Conservation (phyloP, 2,113 vertebrate species). For the Rhombomys opimus region DNA sequence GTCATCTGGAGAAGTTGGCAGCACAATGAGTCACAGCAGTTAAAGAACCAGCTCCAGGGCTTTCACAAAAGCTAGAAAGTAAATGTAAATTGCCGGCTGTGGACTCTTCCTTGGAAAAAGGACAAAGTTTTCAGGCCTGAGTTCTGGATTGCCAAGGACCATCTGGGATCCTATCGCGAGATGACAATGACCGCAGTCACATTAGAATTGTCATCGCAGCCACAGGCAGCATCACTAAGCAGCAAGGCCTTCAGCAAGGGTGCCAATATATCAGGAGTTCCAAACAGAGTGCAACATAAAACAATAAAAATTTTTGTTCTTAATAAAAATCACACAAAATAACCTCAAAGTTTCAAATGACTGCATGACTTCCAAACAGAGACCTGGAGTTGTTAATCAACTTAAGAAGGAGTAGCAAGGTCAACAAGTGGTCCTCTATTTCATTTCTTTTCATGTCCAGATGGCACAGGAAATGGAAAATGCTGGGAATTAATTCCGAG, state of each 20-base stretch:
- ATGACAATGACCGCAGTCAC: background rate
- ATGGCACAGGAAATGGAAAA: background rate
- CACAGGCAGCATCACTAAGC: conserved; percentile 62
- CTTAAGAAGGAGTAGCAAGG: background rate
- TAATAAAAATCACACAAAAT: conserved; percentile 58
- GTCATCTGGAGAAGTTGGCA: background rate
- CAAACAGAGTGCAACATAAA: conserved; percentile 29
- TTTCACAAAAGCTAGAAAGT: background rate
- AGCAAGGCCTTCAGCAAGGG: conserved; percentile 54
- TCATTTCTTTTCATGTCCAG: background rate
- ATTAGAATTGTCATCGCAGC: conserved; percentile 56
- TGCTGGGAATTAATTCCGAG: background rate
- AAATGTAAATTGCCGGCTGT: background rate
- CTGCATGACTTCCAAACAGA: conserved; percentile 15
- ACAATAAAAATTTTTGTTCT: conserved; percentile 54
- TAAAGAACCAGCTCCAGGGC: background rate
- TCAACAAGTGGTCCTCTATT: no score
- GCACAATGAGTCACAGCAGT: background rate
- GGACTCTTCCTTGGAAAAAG: conserved; percentile 13
- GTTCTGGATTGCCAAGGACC: conserved; percentile 52
- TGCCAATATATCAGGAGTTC: conserved; percentile 59
- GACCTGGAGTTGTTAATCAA: background rate
- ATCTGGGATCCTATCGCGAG: background rate
- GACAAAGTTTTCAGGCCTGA: conserved; percentile 11
- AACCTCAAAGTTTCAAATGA: background rate